Evolutionary conservation across 2,888 invertebrate genomes (phyloP).

Genomic region (Aporophyla lueneburgensis): DNA sequence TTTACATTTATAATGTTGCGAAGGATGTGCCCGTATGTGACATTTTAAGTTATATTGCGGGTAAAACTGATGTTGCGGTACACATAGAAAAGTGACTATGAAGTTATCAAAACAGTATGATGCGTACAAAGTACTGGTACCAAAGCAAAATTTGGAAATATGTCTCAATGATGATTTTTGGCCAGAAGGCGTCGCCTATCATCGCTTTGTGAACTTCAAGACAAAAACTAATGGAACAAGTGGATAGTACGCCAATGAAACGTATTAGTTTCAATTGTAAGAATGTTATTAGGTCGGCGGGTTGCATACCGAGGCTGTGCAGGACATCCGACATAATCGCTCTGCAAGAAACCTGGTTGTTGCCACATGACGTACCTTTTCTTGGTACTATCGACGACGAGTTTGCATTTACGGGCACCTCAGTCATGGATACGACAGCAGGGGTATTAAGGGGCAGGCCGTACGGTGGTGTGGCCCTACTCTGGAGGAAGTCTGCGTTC

Average conservation of each 20-base stretch:
- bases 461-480: background rate
- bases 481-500: constrained; percentile 1
- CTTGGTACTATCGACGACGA: constrained; percentile 1
- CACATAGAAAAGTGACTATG: constrained; percentile 14
- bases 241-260: background rate
- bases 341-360: no score
- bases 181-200: background rate
- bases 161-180: constrained; percentile 1
- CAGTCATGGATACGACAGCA: background rate
- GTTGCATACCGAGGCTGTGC: no score
- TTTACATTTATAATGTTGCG: constrained; percentile 4
- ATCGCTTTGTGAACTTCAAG: no score
- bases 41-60: background rate
- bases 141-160: background rate
- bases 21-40: constrained; percentile 1
- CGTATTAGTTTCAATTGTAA: background rate
- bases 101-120: constrained; percentile 1
- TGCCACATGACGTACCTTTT: no score
- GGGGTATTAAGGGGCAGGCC: constrained; percentile 3
- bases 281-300: no score
- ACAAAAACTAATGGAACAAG: no score
- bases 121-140: constrained; percentile 7
- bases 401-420: constrained; percentile 3
- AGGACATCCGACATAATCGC: no score
- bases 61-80: background rate